Conservation (phyloP, 2,888 invertebrate genomes). For the Druceiella hillmani region DNA sequence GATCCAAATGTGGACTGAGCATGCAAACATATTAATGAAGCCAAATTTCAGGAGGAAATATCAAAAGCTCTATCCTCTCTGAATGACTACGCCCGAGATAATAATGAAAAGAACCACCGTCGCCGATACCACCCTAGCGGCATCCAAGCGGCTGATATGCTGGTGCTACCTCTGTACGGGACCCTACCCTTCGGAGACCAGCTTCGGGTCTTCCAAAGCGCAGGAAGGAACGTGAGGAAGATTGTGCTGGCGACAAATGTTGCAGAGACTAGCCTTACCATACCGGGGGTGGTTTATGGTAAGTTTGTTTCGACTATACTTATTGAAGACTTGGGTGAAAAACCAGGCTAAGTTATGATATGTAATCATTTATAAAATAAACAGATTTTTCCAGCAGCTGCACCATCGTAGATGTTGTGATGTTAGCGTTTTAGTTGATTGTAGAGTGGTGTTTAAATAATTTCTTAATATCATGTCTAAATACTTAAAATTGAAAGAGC, state of each 20-base stretch:
- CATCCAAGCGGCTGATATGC: slow-evolving; percentile 43
- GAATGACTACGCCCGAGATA: slow-evolving; percentile 52
- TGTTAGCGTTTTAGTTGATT: too few species aligned
- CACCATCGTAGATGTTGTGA: too few species aligned
- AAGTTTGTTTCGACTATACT: too few species aligned
- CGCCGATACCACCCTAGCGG: slow-evolving; percentile 38
- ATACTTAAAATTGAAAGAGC: too few species aligned
- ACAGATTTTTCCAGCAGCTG: too few species aligned
- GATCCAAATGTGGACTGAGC: too few species aligned
- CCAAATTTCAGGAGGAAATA: slow-evolving; percentile 85
- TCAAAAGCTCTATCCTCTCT: slow-evolving; percentile 65
- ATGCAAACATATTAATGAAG: too few species aligned
- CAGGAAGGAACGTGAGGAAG: slow-evolving; percentile 72
- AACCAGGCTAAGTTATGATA: too few species aligned
- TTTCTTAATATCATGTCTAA: too few species aligned
- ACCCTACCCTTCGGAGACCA: slow-evolving; percentile 73
- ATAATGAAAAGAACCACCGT: slow-evolving; percentile 44
- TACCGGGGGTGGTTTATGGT: slow-evolving; percentile 89
- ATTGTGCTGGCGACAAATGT: slow-evolving; percentile 93
- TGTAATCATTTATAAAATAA: too few species aligned
- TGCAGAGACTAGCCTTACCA: slow-evolving; percentile 95
- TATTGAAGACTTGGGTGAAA: too few species aligned
- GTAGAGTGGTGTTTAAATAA: too few species aligned
- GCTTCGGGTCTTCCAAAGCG: slow-evolving; percentile 66
- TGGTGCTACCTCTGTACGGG: slow-evolving; percentile 88